A percentile compares a stretch with the other conserved stretches of the same genome.
Conservation (phyloP, 2,797 vertebrate species). For the Coregonus sp. region DNA sequence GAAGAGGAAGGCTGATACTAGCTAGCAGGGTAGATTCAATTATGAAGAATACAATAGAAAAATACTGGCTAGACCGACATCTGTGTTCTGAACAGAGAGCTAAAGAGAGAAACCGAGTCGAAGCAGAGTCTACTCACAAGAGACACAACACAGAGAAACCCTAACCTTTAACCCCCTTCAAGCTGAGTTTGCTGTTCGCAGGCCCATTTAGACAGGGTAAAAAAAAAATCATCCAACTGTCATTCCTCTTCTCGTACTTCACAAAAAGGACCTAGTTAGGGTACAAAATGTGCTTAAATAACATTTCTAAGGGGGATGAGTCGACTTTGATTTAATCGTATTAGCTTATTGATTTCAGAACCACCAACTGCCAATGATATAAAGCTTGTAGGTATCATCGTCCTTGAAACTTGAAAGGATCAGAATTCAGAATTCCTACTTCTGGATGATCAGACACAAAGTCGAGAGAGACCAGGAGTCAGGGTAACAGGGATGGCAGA, state of each 20-base stretch:
- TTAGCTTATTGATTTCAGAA: background rate
- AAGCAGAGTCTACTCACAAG: no score
- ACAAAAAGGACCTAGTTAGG: conserved; percentile 26
- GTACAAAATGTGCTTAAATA: conserved; percentile 25
- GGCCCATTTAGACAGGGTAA: conserved; percentile 37
- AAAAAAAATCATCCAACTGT: conserved; percentile 32
- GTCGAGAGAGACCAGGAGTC: conserved; percentile 33
- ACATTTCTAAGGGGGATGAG: conserved; percentile 26
- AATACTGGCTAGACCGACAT: conserved; percentile 39
- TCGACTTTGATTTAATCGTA: conserved; percentile 24
- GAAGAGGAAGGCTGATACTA: conserved; percentile 9
- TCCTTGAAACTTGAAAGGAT: background rate
- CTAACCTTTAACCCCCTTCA: conserved; percentile 28
- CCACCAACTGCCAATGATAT: background rate
- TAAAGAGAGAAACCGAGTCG: no score
- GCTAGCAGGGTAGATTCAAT: conserved; percentile 22
- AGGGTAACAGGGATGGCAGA: conserved; percentile 53
- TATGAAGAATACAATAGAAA: conserved; percentile 41
- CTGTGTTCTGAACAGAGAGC: conserved; percentile 41
- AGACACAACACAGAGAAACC: background rate
- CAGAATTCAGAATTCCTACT: conserved; percentile 52
- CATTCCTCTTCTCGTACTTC: conserved; percentile 39
- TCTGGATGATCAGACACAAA: conserved; percentile 46
- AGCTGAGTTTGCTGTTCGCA: conserved; percentile 40
- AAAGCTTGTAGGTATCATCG: background rate